Evolutionary conservation across 1,140 invertebrate genomes (phyloP).

Genomic region (Branchinecta lindahli): DNA sequence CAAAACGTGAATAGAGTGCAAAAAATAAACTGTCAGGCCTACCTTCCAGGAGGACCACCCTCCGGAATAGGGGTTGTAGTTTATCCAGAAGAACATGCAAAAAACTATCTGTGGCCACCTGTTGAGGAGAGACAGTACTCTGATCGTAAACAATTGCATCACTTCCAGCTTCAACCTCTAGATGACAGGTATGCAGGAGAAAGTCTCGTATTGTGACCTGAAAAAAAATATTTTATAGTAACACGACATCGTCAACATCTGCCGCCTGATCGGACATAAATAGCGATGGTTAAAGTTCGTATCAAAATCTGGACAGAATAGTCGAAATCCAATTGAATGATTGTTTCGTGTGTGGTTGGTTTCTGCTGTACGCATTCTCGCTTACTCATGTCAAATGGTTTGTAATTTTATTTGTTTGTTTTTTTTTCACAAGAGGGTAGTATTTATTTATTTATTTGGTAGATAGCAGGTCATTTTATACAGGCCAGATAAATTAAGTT

Average conservation of each 20-base stretch:
- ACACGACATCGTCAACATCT: not conserved
- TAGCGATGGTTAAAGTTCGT: too few species aligned
- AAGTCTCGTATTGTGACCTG: slow-evolving; percentile 38
- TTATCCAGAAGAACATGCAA: slow-evolving; percentile 37
- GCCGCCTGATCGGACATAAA: too few species aligned
- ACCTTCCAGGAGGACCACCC: slow-evolving; percentile 37
- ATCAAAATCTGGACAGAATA: not conserved
- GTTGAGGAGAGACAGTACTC: slow-evolving; percentile 30
- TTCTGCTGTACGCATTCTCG: too few species aligned
- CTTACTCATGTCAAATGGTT: too few species aligned
- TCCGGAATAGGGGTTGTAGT: slow-evolving; percentile 33
- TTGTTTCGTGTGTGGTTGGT: too few species aligned
- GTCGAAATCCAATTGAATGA: too few species aligned
- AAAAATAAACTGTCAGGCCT: slow-evolving; percentile 18
- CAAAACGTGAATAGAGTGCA: not conserved
- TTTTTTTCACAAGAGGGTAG: too few species aligned
- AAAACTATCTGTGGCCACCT: slow-evolving; percentile 36
- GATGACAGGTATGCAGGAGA: slow-evolving; percentile 35
- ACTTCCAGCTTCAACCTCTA: slow-evolving; percentile 32
- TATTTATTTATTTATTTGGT: too few species aligned
- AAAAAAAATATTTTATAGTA: slow-evolving; percentile 20
- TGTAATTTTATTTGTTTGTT: too few species aligned
- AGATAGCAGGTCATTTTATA: too few species aligned
- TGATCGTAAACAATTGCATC: slow-evolving; percentile 41
- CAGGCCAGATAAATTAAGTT: too few species aligned